Evolutionary conservation across 2,888 invertebrate genomes (phyloP).

Genomic region (Celastrina argiolus): DNA sequence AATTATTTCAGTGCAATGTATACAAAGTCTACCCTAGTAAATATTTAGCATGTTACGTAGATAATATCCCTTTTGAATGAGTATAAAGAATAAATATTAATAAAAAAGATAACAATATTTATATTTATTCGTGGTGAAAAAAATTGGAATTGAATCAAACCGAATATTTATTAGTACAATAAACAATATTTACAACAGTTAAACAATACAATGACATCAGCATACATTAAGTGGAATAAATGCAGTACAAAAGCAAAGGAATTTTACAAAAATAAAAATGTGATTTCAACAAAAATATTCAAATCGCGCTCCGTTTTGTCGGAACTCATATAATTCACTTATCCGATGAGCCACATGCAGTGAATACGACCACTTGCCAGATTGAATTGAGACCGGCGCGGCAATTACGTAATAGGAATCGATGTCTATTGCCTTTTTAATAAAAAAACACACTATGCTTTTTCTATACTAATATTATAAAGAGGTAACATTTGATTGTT

Average conservation of each 20-base stretch:
- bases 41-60: background rate
- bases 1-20: background rate
- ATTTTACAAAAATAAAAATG: constrained; percentile 12
- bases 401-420: background rate
- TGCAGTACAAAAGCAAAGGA: background rate
- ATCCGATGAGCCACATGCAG: constrained; percentile 66
- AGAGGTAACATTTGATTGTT: too few species aligned
- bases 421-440: background rate
- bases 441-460: too few species aligned
- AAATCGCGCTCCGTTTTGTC: constrained; percentile 47
- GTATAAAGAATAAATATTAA: too few species aligned
- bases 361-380: constrained; percentile 48
- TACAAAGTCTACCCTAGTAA: background rate
- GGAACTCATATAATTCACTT: constrained; percentile 63
- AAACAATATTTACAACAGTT: background rate
- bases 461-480: too few species aligned
- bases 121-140: background rate
- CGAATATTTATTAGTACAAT: background rate
- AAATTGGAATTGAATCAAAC: background rate
- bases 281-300: constrained; percentile 25
- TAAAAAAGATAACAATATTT: too few species aligned
- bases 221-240: background rate
- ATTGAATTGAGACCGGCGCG: constrained; percentile 45
- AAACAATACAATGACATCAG: constrained; percentile 6
- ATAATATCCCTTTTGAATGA: too few species aligned